Evolutionary conservation across 64 coral and sea anemone genomes (phyloP), one percentile per base, ranked within the genome.

Genomic region (Actinia tenebrosa): DNA sequence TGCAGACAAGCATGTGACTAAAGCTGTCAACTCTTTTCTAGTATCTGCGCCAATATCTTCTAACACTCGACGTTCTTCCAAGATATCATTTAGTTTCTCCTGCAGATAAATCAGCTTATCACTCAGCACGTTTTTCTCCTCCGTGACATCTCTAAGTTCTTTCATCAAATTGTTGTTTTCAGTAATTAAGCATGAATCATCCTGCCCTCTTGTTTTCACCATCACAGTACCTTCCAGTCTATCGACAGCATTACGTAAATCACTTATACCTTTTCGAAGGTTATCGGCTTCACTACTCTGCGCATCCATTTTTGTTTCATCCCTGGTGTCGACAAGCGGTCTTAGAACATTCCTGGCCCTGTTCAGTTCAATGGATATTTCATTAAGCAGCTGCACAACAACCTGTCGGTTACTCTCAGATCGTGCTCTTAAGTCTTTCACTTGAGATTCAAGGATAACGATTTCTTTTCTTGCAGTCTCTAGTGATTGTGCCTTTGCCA

Each of bases 401-500:
- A 81, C 5, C 46, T 81, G 16, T 71, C 92, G 75, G 44, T 92
- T 83, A 42, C 84, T 72, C 59, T 88, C 16, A 80, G 45, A 37
- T 87, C 84, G 61, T 60, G 66, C 42, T 71, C 89, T 47, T 27
- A 95, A 53, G 44, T 95, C 90, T 45, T 95, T 86, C 58, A 83
- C 91, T 16, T 89, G 88, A 20, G 83, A 79, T 47, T 95, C 94
- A 23, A 95, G 79, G 30, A 71, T 89, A 25, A 87, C 79, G 72
- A 95, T 89, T 71, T 95, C 89, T 89, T 91, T 95, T 16, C 85
- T 83, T 15, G 93, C 93, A 63, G 53, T 92, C 72, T 88, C 87
- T 16, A 89, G 80, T 23, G 89, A 88, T 58, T 56, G 58, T 13
- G 82, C 85, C n/a, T 60, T 64, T 50, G 23, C 53, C 44, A 86